These are phyloP conservation scores for Saccostrea glomerata DNA, from an alignment of 1,140 invertebrate genomes.

Conservation along the genomic window DNA sequence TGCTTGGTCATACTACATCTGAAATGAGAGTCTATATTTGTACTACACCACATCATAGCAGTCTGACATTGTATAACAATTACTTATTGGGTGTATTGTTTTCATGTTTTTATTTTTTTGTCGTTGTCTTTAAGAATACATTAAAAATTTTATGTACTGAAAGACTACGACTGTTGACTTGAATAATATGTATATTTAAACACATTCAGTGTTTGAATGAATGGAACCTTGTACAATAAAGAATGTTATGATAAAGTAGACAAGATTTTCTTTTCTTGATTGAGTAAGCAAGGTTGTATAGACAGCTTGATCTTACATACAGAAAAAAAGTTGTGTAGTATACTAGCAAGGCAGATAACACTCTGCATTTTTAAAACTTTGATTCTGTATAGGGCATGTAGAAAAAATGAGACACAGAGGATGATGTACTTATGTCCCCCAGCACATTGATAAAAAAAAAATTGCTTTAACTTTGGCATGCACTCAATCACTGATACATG, in stretches of 20 bases:
- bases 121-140: slow-evolving; percentile 7
- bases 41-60: slow-evolving; percentile 8
- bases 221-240: slow-evolving; percentile 22
- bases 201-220: slow-evolving; percentile 5
- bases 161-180: slow-evolving; percentile 23
- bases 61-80: slow-evolving; percentile 17
- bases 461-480: neutral
- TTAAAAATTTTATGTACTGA: slow-evolving; percentile 12
- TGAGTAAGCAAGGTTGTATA: no score
- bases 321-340: no score
- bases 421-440: neutral
- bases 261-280: neutral
- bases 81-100: neutral
- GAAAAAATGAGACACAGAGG: neutral
- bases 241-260: slow-evolving; percentile 6
- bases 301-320: no score
- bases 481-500: neutral
- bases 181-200: slow-evolving; percentile 4
- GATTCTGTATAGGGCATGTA: no score
- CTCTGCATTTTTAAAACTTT: no score
- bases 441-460: neutral
- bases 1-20: neutral
- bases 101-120: slow-evolving; percentile 27
- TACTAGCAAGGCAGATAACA: no score
- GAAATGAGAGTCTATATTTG: slow-evolving; percentile 3